Conservation (phyloP, 2,888 invertebrate species). For the Drosophila bunnanda region DNA sequence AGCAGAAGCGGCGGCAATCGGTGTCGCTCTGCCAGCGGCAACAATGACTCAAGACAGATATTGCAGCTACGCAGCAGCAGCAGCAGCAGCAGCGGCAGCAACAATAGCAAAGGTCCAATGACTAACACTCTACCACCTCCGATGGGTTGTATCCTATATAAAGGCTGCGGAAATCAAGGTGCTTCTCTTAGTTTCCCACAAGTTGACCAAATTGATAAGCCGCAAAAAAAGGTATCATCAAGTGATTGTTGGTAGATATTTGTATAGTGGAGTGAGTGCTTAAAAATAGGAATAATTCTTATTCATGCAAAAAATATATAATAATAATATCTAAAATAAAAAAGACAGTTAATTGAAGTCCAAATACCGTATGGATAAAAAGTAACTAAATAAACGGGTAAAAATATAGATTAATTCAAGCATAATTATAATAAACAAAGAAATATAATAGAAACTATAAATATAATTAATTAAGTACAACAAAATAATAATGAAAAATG, state of each 20-base stretch:
- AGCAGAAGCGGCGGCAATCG: slow-evolving; percentile 24
- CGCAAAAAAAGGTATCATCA: not conserved
- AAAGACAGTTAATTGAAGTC: not conserved
- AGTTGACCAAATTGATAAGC: slow-evolving; percentile 31
- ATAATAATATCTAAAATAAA: not conserved
- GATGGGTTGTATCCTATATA: slow-evolving; percentile 33
- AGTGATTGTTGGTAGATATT: not conserved
- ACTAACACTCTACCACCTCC: slow-evolving; percentile 39
- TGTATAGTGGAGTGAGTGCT: not conserved
- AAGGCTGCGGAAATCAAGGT: slow-evolving; percentile 18
- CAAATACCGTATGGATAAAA: not conserved
- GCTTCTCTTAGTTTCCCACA: slow-evolving; percentile 21
- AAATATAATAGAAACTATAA: not conserved
- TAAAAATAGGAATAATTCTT: not conserved
- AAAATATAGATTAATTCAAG: not conserved
- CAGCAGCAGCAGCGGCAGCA: slow-evolving; percentile 9
- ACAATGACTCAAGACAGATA: slow-evolving; percentile 34
- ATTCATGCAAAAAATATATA: not conserved
- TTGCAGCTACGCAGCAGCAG: slow-evolving; percentile 2
- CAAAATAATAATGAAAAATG: too few relatives aligned
- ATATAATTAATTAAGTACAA: too few relatives aligned
- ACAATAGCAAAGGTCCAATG: slow-evolving; percentile 37
- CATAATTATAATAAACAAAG: not conserved
- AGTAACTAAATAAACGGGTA: not conserved
- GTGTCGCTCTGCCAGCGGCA: slow-evolving; percentile 34